Conservation (phyloP, 2,797 vertebrate genomes). For the Enteromius treurensis region DNA sequence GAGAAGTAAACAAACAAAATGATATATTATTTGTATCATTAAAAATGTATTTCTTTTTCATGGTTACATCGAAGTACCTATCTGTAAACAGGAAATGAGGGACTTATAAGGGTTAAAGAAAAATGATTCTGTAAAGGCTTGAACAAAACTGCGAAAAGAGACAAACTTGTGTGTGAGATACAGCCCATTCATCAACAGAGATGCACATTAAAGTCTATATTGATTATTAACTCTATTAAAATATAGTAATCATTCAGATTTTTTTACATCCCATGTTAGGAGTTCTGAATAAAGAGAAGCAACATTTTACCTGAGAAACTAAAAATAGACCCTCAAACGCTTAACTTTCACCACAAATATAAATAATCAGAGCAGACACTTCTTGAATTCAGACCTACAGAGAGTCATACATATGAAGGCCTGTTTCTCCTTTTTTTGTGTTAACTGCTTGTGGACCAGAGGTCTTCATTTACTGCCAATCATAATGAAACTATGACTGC, state of each 20-base stretch:
- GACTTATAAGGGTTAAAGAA: neutral
- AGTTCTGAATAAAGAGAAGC: conserved; percentile 11
- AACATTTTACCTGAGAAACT: conserved; percentile 49
- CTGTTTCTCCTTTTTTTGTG: neutral
- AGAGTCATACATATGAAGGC: neutral
- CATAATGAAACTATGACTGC: neutral
- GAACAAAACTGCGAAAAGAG: neutral
- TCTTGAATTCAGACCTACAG: neutral
- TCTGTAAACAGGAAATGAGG: too few relatives aligned
- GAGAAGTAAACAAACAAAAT: too few relatives aligned
- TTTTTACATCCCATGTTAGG: neutral
- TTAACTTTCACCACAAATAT: conserved; percentile 17
- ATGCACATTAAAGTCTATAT: neutral
- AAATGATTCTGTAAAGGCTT: neutral
- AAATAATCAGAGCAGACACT: conserved; percentile 22
- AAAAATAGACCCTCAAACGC: conserved; percentile 37
- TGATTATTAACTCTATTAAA: neutral
- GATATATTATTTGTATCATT: too few relatives aligned
- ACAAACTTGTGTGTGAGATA: neutral
- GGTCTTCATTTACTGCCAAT: neutral
- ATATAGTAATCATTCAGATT: neutral
- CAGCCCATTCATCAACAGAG: neutral
- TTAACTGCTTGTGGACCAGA: conserved; percentile 4
- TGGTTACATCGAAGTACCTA: too few relatives aligned
- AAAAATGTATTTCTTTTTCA: too few relatives aligned